These are phyloP conservation scores for Porites rus DNA, from an alignment of 92 coral and sea anemone species.

Conservation along the genomic window DNA sequence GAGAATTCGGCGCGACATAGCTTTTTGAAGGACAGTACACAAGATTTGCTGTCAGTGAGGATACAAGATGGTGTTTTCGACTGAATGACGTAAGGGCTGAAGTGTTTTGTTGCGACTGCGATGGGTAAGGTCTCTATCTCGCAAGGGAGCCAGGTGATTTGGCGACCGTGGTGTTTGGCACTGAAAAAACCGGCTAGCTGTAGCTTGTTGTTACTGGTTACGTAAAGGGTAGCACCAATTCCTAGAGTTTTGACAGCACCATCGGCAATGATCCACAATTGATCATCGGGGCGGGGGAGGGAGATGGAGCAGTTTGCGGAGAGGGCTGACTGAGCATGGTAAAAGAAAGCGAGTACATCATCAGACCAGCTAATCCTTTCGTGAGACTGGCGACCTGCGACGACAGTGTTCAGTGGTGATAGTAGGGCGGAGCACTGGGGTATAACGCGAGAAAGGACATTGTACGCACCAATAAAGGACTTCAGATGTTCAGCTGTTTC, in stretches of 20 bases:
- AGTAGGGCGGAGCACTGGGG: too few relatives aligned
- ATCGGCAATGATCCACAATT: conserved; percentile 65
- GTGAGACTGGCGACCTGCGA: too few relatives aligned
- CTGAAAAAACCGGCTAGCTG: conserved; percentile 58
- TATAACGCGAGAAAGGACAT: too few relatives aligned
- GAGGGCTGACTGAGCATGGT: neutral
- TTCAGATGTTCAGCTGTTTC: too few relatives aligned
- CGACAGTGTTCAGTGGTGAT: too few relatives aligned
- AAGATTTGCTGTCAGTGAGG: neutral
- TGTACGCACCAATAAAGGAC: too few relatives aligned
- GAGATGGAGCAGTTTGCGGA: conserved; percentile 23
- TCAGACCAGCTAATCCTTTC: too few relatives aligned
- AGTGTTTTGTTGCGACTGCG: conserved; percentile 29
- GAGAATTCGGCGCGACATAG: conserved; percentile 39
- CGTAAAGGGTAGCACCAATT: conserved; percentile 50
- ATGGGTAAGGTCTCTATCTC: too few relatives aligned
- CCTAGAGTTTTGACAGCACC: conserved; percentile 47
- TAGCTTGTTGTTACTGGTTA: conserved; percentile 38
- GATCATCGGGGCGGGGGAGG: conserved; percentile 60
- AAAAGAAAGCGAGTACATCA: too few relatives aligned
- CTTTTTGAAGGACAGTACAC: conserved; percentile 51
- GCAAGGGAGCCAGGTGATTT: too few relatives aligned
- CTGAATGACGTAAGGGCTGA: conserved; percentile 58
- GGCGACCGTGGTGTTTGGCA: conserved; percentile 32
- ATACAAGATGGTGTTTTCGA: neutral